phyloP scores from a whole-genome alignment of 2,797 vertebrate genomes.

The Hoplostethus atlanticus region DNA sequence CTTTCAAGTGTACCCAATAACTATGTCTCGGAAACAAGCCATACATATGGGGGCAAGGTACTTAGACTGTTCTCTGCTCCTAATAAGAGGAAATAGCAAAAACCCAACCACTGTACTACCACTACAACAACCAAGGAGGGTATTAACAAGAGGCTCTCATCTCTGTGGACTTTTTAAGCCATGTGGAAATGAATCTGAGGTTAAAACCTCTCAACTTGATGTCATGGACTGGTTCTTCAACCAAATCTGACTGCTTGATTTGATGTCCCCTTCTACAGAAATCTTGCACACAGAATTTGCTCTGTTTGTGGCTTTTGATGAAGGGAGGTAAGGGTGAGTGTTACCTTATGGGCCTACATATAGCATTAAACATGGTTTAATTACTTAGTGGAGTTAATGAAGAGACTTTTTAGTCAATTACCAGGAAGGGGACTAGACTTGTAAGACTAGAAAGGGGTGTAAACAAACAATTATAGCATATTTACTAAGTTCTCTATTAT shows the following conservation, averaged over 20 bases:
- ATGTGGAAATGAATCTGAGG: conserved; percentile 63
- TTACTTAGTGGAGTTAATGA: conserved; percentile 22
- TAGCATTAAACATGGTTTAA: conserved; percentile 71
- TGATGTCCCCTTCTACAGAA: conserved; percentile 50
- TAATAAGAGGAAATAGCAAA: conserved; percentile 38
- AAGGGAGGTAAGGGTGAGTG: conserved; percentile 50
- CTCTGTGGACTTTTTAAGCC: conserved; percentile 76
- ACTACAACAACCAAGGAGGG: conserved; percentile 46
- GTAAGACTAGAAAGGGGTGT: conserved; percentile 26
- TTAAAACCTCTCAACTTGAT: conserved; percentile 77
- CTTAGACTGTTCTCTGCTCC: conserved; percentile 54
- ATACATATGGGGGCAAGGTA: conserved; percentile 73
- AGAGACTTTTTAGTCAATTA: conserved; percentile 30
- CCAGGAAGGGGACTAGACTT: conserved; percentile 30
- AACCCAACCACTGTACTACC: conserved; percentile 59
- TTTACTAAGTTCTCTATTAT: conserved; percentile 74
- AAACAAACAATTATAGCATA: conserved; percentile 34
- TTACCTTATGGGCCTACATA: conserved; percentile 57
- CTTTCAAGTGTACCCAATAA: conserved; percentile 62
- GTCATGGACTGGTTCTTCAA: conserved; percentile 77
- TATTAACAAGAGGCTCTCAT: conserved; percentile 33
- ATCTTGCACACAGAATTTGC: conserved; percentile 50
- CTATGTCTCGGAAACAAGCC: conserved; percentile 81
- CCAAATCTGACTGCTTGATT: conserved; percentile 62
- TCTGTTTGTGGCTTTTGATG: conserved; percentile 34